A percentile compares a stretch with the other conserved stretches of the same genome.
phyloP scores from a whole-genome alignment of 2,797 vertebrate genomes.

The Astyanax mexicanus region DNA sequence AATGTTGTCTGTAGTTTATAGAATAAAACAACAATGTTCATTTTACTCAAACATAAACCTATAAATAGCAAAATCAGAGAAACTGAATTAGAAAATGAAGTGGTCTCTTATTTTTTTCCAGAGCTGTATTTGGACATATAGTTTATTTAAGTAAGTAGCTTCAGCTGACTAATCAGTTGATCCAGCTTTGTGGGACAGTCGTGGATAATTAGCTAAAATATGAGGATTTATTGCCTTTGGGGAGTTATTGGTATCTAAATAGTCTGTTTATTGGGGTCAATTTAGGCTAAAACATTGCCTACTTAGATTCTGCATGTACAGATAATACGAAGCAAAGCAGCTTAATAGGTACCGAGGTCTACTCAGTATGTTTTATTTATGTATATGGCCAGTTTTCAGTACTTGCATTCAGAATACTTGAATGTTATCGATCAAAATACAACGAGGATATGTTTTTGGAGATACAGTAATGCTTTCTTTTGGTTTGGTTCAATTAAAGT shows the following conservation, averaged over 20 bases:
- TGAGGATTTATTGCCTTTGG: not conserved
- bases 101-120: too few species aligned
- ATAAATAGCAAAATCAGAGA: too few species aligned
- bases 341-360: not conserved
- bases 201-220: not conserved
- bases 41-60: too few species aligned
- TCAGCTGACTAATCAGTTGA: too few species aligned
- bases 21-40: too few species aligned
- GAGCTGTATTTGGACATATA: too few species aligned
- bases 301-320: too few species aligned
- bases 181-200: not conserved
- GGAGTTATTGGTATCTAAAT: not conserved
- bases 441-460: not conserved
- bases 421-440: not conserved
- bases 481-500: not conserved
- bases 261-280: not conserved
- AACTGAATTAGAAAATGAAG: too few species aligned
- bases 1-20: too few species aligned
- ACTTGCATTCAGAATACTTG: not conserved
- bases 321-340: not conserved
- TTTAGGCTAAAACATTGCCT: not conserved
- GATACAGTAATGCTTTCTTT: not conserved
- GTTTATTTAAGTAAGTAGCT: too few species aligned
- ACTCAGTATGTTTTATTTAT: not conserved
- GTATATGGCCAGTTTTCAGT: not conserved